Evolutionary conservation across 1,140 invertebrate genomes (phyloP).

Genomic region (honey bee (Apis mellifera)): Amel_HAv3.1 CM009942.2:1811001-1811500

Average conservation of each 20-base stretch:
- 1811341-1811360: slow-evolving; percentile 2
- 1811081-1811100: not conserved
- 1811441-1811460: not conserved
- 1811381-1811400: not conserved
- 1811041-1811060: not conserved
- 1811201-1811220: not conserved
- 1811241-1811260: slow-evolving; percentile 28
- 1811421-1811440: not conserved
- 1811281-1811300: not conserved
- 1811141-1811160: not conserved
- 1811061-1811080: not conserved
- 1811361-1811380: not conserved
- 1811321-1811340: slow-evolving; percentile 1
- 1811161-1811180: not conserved
- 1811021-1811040: too few species aligned
- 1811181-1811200: not conserved
- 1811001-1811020: too few species aligned
- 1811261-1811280: not conserved
- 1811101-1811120: not conserved
- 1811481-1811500: not conserved
- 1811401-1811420: not conserved
- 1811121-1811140: not conserved
- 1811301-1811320: not conserved
- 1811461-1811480: not conserved
- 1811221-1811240: slow-evolving; percentile 18